A percentile compares a stretch with the other conserved stretches of the same genome.
Evolutionary conservation across 2,113 vertebrate genomes (phyloP).

Genomic region (Coturnix japonica): DNA sequence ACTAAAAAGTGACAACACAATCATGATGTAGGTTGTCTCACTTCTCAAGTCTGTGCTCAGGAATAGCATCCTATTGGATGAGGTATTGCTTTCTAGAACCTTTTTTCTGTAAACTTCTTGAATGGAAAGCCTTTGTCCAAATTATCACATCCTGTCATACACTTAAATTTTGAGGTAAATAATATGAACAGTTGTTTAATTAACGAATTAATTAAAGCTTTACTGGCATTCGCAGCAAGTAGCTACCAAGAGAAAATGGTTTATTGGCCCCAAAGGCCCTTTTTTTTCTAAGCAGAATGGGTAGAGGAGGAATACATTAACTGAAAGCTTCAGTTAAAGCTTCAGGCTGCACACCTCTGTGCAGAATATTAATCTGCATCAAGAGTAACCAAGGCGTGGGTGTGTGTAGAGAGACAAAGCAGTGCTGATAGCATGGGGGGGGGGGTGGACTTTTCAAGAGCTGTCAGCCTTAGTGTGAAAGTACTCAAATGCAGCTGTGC

Average conservation of each 20-base stretch:
- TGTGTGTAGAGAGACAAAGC: background rate
- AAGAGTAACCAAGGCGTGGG: background rate
- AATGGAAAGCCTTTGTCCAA: background rate
- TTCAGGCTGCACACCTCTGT: background rate
- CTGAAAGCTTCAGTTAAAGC: background rate
- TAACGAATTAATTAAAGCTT: background rate
- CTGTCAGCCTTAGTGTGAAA: background rate
- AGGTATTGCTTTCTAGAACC: background rate
- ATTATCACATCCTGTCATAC: background rate
- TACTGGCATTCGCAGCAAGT: background rate
- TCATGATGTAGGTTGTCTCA: background rate
- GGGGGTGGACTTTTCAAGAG: background rate
- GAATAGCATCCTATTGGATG: background rate
- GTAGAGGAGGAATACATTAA: background rate
- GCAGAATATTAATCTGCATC: background rate
- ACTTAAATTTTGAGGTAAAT: background rate
- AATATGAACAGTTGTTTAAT: background rate
- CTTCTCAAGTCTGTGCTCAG: background rate
- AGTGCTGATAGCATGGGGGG: background rate
- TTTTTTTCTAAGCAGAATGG: background rate
- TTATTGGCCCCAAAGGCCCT: background rate
- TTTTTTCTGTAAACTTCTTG: background rate
- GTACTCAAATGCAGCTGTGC: background rate
- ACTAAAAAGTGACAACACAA: background rate
- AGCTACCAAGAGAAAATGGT: background rate